phyloP scores from a whole-genome alignment of 2,888 invertebrate genomes.

The Theodoxus fluviatilis region DNA sequence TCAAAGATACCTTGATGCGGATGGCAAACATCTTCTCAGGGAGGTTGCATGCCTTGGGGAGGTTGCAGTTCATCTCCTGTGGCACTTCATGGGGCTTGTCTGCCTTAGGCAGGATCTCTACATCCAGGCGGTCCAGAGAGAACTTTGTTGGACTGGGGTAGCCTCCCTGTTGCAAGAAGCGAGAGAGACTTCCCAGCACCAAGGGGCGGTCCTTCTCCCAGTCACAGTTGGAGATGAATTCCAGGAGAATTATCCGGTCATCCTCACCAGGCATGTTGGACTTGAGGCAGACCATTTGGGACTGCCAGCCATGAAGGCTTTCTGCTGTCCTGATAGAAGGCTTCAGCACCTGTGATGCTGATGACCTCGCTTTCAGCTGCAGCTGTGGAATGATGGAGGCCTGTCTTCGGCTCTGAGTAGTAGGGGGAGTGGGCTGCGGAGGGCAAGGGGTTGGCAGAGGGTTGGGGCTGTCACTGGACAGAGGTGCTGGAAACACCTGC shows the following conservation, averaged over 20 bases:
- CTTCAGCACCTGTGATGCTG: too few species aligned
- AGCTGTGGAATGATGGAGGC: too few species aligned
- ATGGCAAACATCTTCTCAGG: slow-evolving; percentile 52
- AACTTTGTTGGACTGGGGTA: slow-evolving; percentile 40
- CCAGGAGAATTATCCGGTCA: slow-evolving; percentile 50
- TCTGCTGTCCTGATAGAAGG: neutral
- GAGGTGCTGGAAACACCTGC: too few species aligned
- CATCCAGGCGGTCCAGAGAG: slow-evolving; percentile 40
- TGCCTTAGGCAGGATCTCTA: slow-evolving; percentile 52
- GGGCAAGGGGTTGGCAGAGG: too few species aligned
- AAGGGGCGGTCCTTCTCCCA: slow-evolving; percentile 50
- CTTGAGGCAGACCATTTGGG: slow-evolving; percentile 54
- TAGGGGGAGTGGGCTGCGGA: too few species aligned
- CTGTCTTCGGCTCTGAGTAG: neutral
- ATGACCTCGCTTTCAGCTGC: too few species aligned
- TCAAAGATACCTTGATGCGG: slow-evolving; percentile 47
- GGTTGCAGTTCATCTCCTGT: slow-evolving; percentile 42
- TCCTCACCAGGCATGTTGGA: slow-evolving; percentile 44
- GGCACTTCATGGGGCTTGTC: slow-evolving; percentile 51
- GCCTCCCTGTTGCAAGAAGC: slow-evolving; percentile 40
- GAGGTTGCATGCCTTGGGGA: slow-evolving; percentile 38
- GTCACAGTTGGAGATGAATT: slow-evolving; percentile 56
- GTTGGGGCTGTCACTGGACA: too few species aligned
- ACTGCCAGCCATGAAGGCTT: slow-evolving; percentile 40
- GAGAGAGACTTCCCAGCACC: slow-evolving; percentile 51